Evolutionary conservation across 92 coral and sea anemone genomes (phyloP).

Genomic region (Ricordea florida): DNA sequence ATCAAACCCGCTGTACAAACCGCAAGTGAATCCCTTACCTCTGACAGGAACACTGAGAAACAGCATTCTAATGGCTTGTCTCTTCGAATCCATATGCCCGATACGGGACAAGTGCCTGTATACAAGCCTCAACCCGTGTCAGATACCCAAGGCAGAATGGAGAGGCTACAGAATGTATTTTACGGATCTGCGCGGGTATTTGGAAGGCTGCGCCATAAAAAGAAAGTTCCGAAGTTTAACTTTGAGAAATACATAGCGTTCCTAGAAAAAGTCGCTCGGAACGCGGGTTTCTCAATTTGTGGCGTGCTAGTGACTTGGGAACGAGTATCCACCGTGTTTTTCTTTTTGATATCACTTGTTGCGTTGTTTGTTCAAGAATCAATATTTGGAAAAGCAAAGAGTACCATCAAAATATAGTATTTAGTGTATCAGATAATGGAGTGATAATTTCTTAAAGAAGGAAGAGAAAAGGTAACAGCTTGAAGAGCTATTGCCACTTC

Average conservation of each 20-base stretch:
- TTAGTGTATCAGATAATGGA: background rate
- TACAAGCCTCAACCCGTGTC: background rate
- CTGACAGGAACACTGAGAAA: background rate
- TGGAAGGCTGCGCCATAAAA: constrained; percentile 58
- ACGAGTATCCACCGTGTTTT: constrained; percentile 72
- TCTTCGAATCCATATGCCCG: constrained; percentile 41
- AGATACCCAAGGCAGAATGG: background rate
- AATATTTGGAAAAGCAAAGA: constrained; percentile 75
- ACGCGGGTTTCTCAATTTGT: constrained; percentile 78
- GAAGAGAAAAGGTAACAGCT: background rate
- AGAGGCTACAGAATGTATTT: constrained; percentile 30
- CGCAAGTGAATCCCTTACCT: background rate
- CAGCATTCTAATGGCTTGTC: background rate
- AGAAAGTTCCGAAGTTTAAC: constrained; percentile 51
- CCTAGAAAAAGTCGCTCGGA: constrained; percentile 66
- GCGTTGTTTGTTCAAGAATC: constrained; percentile 89
- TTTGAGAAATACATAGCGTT: constrained; percentile 84
- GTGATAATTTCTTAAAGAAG: background rate
- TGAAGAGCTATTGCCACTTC: too few relatives aligned
- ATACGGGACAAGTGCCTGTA: constrained; percentile 35
- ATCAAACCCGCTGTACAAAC: background rate
- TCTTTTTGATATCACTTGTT: constrained; percentile 76
- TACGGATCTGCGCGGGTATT: constrained; percentile 58
- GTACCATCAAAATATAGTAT: constrained; percentile 7
- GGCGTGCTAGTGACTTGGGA: constrained; percentile 84